Percentiles rank a stretch among this genome's conserved stretches.
phyloP scores from a whole-genome alignment of 2,113 vertebrate species.

The Chaetura pelagica region DNA sequence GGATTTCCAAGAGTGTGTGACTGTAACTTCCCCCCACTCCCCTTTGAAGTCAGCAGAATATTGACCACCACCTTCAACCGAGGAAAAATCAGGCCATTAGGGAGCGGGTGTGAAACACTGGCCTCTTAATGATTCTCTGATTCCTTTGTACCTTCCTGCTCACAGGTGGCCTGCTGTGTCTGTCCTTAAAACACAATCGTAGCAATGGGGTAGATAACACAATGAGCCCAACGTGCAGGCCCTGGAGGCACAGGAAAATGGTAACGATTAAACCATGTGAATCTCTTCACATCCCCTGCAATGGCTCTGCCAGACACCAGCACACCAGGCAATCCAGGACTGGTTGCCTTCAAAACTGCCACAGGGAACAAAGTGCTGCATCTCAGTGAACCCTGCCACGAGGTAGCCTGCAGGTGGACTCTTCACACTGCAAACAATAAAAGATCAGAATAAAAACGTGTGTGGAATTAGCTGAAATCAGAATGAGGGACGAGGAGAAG shows the following conservation, averaged over 20 bases:
- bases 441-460: background rate
- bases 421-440: background rate
- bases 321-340: background rate
- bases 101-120: background rate
- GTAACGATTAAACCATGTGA: background rate
- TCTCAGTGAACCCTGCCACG: background rate
- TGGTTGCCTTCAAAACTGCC: background rate
- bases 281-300: background rate
- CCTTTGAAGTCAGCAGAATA: conserved; percentile 45
- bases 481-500: background rate
- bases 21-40: background rate
- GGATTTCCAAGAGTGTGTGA: conserved; percentile 30
- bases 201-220: background rate
- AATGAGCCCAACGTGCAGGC: background rate
- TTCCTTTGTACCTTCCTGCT: background rate
- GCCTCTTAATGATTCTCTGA: background rate
- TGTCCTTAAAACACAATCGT: background rate
- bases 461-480: background rate
- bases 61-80: background rate
- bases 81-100: background rate
- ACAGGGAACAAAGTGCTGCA: background rate
- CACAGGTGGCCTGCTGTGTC: background rate
- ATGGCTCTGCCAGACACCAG: background rate
- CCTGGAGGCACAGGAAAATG: background rate
- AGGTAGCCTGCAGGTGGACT: background rate